Evolutionary conservation across 1,140 invertebrate species (phyloP), one percentile per base, ranked within the genome.

Genomic region (Centruroides vittatus): DNA sequence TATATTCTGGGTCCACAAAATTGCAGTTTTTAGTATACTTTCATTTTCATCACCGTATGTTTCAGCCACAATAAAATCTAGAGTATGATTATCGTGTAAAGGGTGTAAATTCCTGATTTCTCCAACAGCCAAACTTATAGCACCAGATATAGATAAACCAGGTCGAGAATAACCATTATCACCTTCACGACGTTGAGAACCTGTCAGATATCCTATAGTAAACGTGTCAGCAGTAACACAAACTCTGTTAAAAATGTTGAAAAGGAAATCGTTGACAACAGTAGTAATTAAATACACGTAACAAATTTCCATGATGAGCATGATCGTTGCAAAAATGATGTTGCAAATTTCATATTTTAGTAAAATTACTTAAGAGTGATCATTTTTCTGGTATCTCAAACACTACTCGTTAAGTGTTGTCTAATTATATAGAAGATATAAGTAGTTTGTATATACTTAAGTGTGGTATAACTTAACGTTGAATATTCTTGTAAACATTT

Each of bases 1-100:
- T 49, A 96, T 82, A 67, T 92, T 90, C 63, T 81, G 77, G 36
- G 82, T 85, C 89, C 90, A 93, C 6, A 97, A 76, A 12, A 84
- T 76, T 3, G 90, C 92, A 9, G 91, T 92, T 75, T 86, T 80
- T 55, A 81, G 73, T 58, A 96, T 90, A 70, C 92, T 94, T 34
- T 81, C 79, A 63, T 84, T 80, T 74, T 96, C 93, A 67, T 90
- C 82, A 0, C 93, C 93, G 71, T 85, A 93, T 0, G 93, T 97
- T 73, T 98, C 93, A 0, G 88, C 87, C 5, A 94, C 84, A 3
- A 85, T 76, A 68, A 95, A 92, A 52, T 84, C 80, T 55, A 96
- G 75, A 0, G 47, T 63, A n/a, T 69, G 70, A 62, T 77, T 72
- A 59, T 74, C 69, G 1, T 73, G 71, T 23, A 79, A 66, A 13